phyloP scores from a whole-genome alignment of 2,797 vertebrate species.

The Heterohyrax brucei region DNA sequence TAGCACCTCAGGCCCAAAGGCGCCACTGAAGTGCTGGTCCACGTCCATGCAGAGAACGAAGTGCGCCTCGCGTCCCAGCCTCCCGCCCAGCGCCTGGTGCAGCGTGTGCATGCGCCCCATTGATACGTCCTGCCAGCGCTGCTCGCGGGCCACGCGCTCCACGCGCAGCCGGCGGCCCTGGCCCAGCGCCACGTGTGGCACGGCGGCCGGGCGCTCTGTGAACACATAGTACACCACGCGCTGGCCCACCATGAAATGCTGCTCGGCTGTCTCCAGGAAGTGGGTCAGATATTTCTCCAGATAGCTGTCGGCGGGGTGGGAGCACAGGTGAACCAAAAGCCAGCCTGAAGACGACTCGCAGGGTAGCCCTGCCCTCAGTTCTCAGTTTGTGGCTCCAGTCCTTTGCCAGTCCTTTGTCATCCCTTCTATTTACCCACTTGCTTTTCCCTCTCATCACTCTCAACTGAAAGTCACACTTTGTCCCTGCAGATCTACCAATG shows the following conservation, averaged over 20 bases:
- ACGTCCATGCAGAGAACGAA: conserved; percentile 89
- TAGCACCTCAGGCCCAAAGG: conserved; percentile 90
- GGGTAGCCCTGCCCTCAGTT: accelerated
- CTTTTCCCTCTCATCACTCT: background rate
- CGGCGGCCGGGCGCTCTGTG: conserved; percentile 81
- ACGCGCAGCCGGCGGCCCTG: conserved; percentile 68
- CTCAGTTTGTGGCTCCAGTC: too few relatives aligned
- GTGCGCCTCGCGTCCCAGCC: conserved; percentile 69
- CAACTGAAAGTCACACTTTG: background rate
- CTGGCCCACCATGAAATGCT: conserved; percentile 88
- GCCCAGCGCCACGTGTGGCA: conserved; percentile 79
- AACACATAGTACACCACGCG: conserved; percentile 88
- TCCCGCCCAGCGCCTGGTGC: conserved; percentile 82
- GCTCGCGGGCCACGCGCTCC: conserved; percentile 76
- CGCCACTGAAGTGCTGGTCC: conserved; percentile 86
- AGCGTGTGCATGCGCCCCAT: conserved; percentile 90
- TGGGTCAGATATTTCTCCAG: conserved; percentile 82
- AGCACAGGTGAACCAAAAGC: background rate
- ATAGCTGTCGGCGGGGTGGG: conserved; percentile 67
- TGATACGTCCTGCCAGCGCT: conserved; percentile 92
- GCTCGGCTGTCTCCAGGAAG: conserved; percentile 88
- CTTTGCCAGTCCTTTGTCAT: too few relatives aligned
- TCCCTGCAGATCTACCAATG: background rate
- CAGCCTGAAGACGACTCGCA: background rate
- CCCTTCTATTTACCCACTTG: background rate